Percentiles rank a stretch among this genome's conserved stretches.
Evolutionary conservation across 2,113 vertebrate species (phyloP).

Genomic region (Labrus mixtus): DNA sequence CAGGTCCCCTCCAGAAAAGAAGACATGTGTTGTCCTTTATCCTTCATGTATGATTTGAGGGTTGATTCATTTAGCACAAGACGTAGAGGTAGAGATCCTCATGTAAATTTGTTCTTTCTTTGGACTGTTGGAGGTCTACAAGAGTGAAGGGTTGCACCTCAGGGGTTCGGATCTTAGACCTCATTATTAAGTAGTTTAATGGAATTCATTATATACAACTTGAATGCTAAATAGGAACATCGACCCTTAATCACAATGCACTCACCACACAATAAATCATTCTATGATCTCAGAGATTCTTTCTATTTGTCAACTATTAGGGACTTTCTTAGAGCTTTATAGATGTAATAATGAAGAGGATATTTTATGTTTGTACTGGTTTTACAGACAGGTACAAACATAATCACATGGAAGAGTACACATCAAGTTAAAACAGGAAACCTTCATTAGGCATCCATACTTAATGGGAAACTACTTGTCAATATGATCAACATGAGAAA

Average conservation of each 20-base stretch:
- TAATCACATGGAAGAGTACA: no score
- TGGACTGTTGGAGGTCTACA: no score
- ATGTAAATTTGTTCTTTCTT: constrained; percentile 63
- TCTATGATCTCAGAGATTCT: background rate
- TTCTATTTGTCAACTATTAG: constrained; percentile 1
- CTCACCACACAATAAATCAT: constrained; percentile 5
- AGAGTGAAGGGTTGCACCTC: constrained; percentile 48
- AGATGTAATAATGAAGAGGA: no score
- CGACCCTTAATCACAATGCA: constrained; percentile 23
- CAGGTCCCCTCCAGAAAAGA: constrained; percentile 17
- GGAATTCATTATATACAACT: constrained; percentile 48
- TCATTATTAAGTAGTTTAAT: constrained; percentile 54
- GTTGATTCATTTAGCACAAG: constrained; percentile 65
- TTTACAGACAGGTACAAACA: no score
- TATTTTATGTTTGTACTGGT: no score
- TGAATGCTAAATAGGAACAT: constrained; percentile 57
- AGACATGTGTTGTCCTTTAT: background rate
- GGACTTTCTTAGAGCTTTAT: background rate
- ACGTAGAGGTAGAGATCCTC: constrained; percentile 50
- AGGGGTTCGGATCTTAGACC: constrained; percentile 64
- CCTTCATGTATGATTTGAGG: constrained; percentile 17
- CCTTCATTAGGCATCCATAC: no score
- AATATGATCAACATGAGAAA: no score
- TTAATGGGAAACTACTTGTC: no score
- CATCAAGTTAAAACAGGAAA: no score